Percentiles rank a stretch among this genome's conserved stretches.
Conservation (phyloP, 64 coral and sea anemone species). For the Pocillopora verrucosa region DNA sequence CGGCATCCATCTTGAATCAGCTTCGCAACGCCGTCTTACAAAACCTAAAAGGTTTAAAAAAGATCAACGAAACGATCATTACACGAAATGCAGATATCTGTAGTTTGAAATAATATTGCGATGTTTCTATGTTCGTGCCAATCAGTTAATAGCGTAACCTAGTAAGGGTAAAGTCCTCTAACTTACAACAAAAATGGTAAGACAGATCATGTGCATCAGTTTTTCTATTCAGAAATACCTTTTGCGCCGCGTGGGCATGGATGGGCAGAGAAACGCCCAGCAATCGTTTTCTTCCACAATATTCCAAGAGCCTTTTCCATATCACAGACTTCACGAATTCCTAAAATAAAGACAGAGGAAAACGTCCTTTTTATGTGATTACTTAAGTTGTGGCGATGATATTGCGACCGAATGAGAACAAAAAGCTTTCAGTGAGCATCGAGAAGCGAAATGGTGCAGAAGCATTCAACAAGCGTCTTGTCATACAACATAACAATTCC, state of each 20-base stretch:
- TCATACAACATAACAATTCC: no score
- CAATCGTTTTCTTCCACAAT: constrained; percentile 81
- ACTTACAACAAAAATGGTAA: no score
- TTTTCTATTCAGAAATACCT: constrained; percentile 26
- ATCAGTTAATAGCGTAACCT: no score
- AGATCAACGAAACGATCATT: neutral
- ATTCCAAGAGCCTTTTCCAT: constrained; percentile 78
- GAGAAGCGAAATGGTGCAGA: no score
- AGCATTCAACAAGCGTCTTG: no score
- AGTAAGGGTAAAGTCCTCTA: no score
- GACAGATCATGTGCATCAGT: neutral
- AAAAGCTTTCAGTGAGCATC: no score
- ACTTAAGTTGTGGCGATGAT: no score
- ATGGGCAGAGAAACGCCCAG: constrained; percentile 68
- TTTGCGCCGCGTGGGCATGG: constrained; percentile 91
- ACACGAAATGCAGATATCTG: no score
- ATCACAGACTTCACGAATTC: constrained; percentile 84
- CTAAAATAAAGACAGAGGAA: constrained; percentile 10
- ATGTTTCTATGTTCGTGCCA: no score
- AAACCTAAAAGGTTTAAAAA: constrained; percentile 42
- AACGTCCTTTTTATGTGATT: neutral
- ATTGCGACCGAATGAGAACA: no score
- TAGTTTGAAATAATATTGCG: no score
- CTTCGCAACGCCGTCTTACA: constrained; percentile 80
- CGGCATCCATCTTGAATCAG: constrained; percentile 86